phyloP scores from a whole-genome alignment of 2,888 invertebrate genomes.

The Microplitis deprimator region DNA sequence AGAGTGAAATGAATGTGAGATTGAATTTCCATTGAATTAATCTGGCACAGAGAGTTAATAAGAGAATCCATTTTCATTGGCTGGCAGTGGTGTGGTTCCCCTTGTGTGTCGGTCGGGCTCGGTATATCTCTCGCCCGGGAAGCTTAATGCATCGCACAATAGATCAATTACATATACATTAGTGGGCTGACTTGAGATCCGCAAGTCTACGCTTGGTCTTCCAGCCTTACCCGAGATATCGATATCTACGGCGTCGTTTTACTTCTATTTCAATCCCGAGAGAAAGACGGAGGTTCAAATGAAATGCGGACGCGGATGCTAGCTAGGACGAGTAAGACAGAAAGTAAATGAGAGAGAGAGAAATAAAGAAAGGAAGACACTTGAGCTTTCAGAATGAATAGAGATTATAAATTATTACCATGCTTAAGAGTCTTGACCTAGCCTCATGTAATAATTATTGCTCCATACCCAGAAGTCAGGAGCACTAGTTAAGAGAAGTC shows the following conservation, averaged over 20 bases:
- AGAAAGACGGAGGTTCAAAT: constrained; percentile 2
- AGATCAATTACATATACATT: constrained; percentile 70
- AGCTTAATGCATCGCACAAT: constrained; percentile 68
- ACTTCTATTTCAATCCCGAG: not conserved
- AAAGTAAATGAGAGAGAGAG: not conserved
- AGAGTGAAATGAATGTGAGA: constrained; percentile 12
- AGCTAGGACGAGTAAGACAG: not conserved
- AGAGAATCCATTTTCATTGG: constrained; percentile 52
- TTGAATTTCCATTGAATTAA: constrained; percentile 62
- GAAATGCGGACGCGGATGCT: not conserved
- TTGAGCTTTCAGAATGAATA: constrained; percentile 53
- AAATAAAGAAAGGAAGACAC: constrained; percentile 19
- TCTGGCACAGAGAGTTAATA: constrained; percentile 62
- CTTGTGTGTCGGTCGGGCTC: constrained; percentile 41
- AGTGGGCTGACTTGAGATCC: constrained; percentile 51
- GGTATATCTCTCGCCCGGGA: constrained; percentile 39
- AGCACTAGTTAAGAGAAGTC: constrained; percentile 6
- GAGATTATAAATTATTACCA: constrained; percentile 57
- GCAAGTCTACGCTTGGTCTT: constrained; percentile 4
- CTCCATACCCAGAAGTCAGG: not conserved
- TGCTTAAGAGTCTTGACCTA: constrained; percentile 55
- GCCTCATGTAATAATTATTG: constrained; percentile 36
- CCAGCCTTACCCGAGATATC: constrained; percentile 3
- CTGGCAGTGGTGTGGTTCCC: constrained; percentile 44
- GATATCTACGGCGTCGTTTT: constrained; percentile 13